Evolutionary conservation across 2,797 vertebrate species (phyloP).

Genomic region (Ctenopoma multispine): DNA sequence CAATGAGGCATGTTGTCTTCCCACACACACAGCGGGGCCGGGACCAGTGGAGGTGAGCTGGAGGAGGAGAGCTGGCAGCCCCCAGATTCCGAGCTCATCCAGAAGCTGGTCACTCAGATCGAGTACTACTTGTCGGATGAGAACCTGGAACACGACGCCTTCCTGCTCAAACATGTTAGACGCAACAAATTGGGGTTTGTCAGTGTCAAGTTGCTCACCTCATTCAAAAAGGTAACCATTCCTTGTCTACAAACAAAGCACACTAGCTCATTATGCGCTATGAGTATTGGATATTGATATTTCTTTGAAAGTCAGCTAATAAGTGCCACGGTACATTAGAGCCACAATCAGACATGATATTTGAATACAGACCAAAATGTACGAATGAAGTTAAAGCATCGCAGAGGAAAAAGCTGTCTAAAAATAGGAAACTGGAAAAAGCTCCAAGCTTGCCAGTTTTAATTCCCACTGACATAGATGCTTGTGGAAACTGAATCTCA

Average conservation of each 20-base stretch:
- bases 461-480: not conserved
- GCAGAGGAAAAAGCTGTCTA: not conserved
- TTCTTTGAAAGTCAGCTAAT: not conserved
- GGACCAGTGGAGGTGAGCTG: constrained; percentile 91
- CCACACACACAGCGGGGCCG: constrained; percentile 81
- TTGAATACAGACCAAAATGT: not conserved
- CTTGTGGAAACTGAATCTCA: constrained; percentile 14
- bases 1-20: constrained; percentile 50
- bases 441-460: not conserved
- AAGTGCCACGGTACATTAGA: not conserved
- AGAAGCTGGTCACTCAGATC: constrained; percentile 93
- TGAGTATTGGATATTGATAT: not conserved
- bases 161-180: constrained; percentile 95
- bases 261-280: too few species aligned
- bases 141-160: constrained; percentile 97
- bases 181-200: constrained; percentile 98
- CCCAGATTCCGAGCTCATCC: constrained; percentile 90
- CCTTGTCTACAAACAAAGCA: not conserved
- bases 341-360: not conserved
- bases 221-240: constrained; percentile 95
- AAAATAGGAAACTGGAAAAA: not conserved
- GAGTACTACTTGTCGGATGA: constrained; percentile 98
- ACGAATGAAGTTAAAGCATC: not conserved
- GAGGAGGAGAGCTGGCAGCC: constrained; percentile 95
- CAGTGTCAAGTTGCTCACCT: constrained; percentile 97